Evolutionary conservation across 2,113 vertebrate genomes (phyloP).

Genomic region (Suricata suricatta): DNA sequence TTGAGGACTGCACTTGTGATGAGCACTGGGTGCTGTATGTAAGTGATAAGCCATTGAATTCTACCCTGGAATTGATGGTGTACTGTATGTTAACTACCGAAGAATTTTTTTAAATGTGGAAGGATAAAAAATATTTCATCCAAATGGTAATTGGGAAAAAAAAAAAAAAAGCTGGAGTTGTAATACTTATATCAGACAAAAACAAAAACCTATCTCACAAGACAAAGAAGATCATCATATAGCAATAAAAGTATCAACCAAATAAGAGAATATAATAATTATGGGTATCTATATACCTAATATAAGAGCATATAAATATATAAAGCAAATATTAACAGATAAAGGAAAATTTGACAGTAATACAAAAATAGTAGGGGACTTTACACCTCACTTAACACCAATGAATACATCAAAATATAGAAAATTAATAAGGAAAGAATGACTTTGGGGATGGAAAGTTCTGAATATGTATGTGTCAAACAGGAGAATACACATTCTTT

Average conservation of each 20-base stretch:
- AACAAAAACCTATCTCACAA: neutral
- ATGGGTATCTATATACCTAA: neutral
- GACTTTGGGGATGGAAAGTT: too few relatives aligned
- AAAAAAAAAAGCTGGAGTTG: neutral
- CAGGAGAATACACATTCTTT: neutral
- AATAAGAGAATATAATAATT: neutral
- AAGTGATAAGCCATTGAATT: too few relatives aligned
- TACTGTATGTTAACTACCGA: too few relatives aligned
- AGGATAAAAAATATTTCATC: neutral
- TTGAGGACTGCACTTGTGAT: too few relatives aligned
- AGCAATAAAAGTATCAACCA: neutral
- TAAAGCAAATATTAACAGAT: neutral
- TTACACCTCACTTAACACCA: neutral
- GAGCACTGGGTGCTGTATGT: too few relatives aligned
- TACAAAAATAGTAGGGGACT: neutral
- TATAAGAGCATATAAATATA: neutral
- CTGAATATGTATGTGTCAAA: too few relatives aligned
- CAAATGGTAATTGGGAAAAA: neutral
- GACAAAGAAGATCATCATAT: neutral
- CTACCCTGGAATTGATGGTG: too few relatives aligned
- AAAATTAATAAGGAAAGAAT: neutral
- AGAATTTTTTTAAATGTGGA: neutral
- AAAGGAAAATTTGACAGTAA: neutral
- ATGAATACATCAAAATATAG: neutral
- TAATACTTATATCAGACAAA: neutral